Percentiles rank a stretch among this genome's conserved stretches.
Evolutionary conservation across 1,140 invertebrate genomes (phyloP).

Genomic region (Drosophila tristis): DNA sequence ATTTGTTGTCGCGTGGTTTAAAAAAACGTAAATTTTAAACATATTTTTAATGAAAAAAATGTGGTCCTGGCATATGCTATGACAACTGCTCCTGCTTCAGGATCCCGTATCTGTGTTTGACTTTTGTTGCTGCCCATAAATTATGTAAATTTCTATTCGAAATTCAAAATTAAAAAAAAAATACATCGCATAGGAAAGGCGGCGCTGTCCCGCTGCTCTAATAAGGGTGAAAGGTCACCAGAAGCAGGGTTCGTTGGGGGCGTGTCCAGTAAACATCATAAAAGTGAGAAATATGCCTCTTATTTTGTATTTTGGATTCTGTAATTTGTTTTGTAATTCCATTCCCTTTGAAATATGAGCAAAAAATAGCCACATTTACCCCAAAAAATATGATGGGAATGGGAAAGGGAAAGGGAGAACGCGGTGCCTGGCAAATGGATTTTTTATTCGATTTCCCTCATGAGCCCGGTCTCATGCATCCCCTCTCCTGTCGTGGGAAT

Average conservation of each 20-base stretch:
- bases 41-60: conserved; percentile 72
- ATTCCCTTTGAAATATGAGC: conserved; percentile 72
- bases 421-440: conserved; percentile 53
- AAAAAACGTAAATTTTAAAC: conserved; percentile 75
- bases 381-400: conserved; percentile 12
- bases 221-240: conserved; percentile 74
- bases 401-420: conserved; percentile 12
- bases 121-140: conserved; percentile 78
- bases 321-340: conserved; percentile 72
- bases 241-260: conserved; percentile 38
- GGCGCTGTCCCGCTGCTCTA: conserved; percentile 54
- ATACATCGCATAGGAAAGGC: conserved; percentile 15
- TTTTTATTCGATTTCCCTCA: conserved; percentile 69
- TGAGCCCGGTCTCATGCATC: background rate
- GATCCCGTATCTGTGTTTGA: conserved; percentile 60
- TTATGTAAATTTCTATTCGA: conserved; percentile 71
- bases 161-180: conserved; percentile 70
- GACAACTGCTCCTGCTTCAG: conserved; percentile 11
- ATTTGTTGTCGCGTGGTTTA: conserved; percentile 51
- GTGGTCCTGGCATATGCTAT: conserved; percentile 58
- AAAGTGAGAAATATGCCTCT: conserved; percentile 75
- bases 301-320: conserved; percentile 60
- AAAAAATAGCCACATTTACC: conserved; percentile 78
- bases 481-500: conserved; percentile 53
- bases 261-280: conserved; percentile 59